Base-by-base conservation (phyloP, 2,888 invertebrate species). In the Adelphocoris suturalis region DNA sequence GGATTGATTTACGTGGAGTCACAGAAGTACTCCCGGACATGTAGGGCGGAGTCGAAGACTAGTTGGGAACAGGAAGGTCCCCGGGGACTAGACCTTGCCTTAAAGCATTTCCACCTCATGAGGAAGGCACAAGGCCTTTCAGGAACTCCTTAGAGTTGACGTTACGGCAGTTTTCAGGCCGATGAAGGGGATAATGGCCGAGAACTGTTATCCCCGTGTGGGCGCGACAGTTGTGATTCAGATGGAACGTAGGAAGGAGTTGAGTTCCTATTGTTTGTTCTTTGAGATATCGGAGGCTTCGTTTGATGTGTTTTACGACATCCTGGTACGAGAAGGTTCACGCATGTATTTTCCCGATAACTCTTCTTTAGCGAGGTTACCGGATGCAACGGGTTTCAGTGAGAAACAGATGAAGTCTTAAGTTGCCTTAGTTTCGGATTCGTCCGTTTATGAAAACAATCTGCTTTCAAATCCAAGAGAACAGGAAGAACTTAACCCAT, bases 41-140 rank as follows among this genome's bases (percentile, higher is more conserved):
- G 61, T 61, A 19, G 68, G 68, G 68, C 19, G 68, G 68, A 68
- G 68, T 68, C 68, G 68, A 23, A 16, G 57, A 57, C 57, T n/a
- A 57, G 57, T 57, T 68, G 68, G 68, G 68, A 68, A 68, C 68
- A 68, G 68, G 68, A 68, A 68, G 68, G 68, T 68, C 23, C n/a
- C 27, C 23, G 37, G 68, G 23, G 23, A 68, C 68, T 19, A 68
- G 68, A 23, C 68, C 68, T 68, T 68, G 68, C 68, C 61, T 61
- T 19, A 61, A 68, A 13, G 68, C 68, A 68, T 68, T 68, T 68
- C 68, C 68, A 68, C 68, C 68, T 68, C 27, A 68, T 23, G 23
- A 68, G 68, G 68, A 68, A 68, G 68, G 23, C n/a, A n/a, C 37
- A 68, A 27, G 68, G 9, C 68, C 27, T 68, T 68, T 12, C 68